Percentiles rank a stretch among this genome's conserved stretches.
These are phyloP conservation scores for Phalloptychus januarius DNA, from an alignment of 2,797 vertebrate species.

Conservation along the genomic window DNA sequence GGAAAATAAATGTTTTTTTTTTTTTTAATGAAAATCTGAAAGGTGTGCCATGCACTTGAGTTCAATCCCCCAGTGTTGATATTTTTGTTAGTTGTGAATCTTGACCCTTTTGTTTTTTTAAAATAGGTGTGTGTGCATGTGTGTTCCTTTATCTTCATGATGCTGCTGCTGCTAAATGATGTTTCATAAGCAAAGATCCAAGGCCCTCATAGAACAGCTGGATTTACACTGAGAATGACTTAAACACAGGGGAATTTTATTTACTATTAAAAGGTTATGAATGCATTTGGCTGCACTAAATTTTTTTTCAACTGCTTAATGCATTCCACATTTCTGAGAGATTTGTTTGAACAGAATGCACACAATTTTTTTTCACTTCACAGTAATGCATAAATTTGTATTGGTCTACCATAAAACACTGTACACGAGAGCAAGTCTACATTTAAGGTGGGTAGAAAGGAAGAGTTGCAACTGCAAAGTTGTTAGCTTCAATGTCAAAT, in stretches of 20 bases:
- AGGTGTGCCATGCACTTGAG: background rate
- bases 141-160: background rate
- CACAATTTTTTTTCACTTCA: background rate
- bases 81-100: background rate
- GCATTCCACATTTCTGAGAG: background rate
- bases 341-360: background rate
- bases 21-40: background rate
- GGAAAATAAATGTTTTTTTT: background rate
- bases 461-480: background rate
- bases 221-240: background rate
- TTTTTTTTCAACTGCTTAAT: background rate
- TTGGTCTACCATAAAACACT: background rate
- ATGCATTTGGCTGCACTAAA: background rate
- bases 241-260: background rate
- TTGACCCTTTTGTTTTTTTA: background rate
- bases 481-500: conserved; percentile 24
- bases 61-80: background rate
- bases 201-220: background rate
- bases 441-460: background rate
- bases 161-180: background rate
- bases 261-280: background rate
- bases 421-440: background rate
- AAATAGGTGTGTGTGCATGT: background rate
- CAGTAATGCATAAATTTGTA: background rate
- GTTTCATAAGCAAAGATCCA: background rate